phyloP scores from a whole-genome alignment of 2,888 invertebrate species.

The Leptinotarsa juncta region DNA sequence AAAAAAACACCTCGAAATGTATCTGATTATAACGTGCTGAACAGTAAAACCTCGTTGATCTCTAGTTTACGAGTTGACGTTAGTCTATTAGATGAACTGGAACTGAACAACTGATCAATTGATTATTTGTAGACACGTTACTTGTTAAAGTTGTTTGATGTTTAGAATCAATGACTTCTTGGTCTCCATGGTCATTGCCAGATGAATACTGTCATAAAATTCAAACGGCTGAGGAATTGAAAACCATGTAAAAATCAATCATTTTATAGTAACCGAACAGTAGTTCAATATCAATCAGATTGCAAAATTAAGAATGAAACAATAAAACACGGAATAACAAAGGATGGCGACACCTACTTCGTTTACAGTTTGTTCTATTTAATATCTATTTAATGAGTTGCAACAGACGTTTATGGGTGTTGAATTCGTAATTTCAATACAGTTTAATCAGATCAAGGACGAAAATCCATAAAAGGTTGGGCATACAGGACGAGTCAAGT shows the following conservation, averaged over 20 bases:
- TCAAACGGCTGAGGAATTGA: not conserved
- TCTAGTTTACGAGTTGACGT: too few species aligned
- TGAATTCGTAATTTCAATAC: constrained; percentile 27
- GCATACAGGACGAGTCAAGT: not conserved
- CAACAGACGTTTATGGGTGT: constrained; percentile 21
- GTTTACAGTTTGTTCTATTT: constrained; percentile 18
- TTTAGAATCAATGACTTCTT: too few species aligned
- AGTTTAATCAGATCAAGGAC: constrained; percentile 42
- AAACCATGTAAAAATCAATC: not conserved
- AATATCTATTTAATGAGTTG: constrained; percentile 20
- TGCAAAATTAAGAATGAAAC: constrained; percentile 5
- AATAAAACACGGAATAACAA: not conserved
- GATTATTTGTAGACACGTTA: too few species aligned
- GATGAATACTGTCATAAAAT: not conserved
- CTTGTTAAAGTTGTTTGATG: too few species aligned
- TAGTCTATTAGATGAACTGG: too few species aligned
- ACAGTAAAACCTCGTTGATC: too few species aligned
- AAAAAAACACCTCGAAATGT: too few species aligned
- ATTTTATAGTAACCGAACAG: not conserved
- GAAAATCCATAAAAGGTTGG: constrained; percentile 25
- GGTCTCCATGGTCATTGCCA: too few species aligned
- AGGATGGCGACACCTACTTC: constrained; percentile 20
- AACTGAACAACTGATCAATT: too few species aligned
- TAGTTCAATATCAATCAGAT: not conserved
- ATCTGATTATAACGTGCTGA: too few species aligned